A percentile compares a stretch with the other conserved stretches of the same genome.
Conservation (phyloP, 2,888 invertebrate genomes). For the Acronicta aceris region DNA sequence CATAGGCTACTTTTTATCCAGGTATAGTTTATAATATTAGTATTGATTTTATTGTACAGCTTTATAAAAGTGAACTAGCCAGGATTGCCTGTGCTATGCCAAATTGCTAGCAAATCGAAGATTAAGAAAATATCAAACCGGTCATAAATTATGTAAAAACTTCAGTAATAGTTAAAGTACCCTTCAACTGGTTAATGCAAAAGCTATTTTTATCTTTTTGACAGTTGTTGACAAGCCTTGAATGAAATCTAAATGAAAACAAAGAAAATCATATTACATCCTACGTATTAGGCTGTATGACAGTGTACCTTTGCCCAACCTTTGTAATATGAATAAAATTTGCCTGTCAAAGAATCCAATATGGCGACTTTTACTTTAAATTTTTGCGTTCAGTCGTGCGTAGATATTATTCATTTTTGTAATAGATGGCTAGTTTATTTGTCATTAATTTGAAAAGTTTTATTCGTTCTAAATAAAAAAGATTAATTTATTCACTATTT, state of each 20-base stretch:
- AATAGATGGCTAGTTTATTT: background rate
- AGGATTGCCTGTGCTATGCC: too few relatives aligned
- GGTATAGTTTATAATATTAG: too few relatives aligned
- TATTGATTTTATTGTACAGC: too few relatives aligned
- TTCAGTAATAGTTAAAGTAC: too few relatives aligned
- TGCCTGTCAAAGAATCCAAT: conserved; percentile 9
- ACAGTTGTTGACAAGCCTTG: too few relatives aligned
- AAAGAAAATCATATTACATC: conserved; percentile 1
- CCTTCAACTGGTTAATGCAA: too few relatives aligned
- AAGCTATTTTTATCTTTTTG: too few relatives aligned
- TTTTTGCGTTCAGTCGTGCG: background rate
- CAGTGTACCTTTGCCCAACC: conserved; percentile 2
- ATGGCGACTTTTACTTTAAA: background rate
- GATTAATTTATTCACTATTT: conserved; percentile 1
- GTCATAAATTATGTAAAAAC: too few relatives aligned
- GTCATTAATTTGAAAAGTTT: background rate
- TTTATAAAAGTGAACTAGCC: too few relatives aligned
- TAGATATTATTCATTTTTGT: background rate
- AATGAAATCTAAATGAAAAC: background rate
- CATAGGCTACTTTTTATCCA: too few relatives aligned
- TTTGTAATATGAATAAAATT: conserved; percentile 3
- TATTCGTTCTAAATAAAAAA: background rate
- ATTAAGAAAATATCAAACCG: too few relatives aligned
- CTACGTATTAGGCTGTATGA: conserved; percentile 2
- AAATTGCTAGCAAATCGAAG: too few relatives aligned